These are phyloP conservation scores for Listronotus bonariensis DNA, from an alignment of 1,140 invertebrate genomes.

Conservation along the genomic window DNA sequence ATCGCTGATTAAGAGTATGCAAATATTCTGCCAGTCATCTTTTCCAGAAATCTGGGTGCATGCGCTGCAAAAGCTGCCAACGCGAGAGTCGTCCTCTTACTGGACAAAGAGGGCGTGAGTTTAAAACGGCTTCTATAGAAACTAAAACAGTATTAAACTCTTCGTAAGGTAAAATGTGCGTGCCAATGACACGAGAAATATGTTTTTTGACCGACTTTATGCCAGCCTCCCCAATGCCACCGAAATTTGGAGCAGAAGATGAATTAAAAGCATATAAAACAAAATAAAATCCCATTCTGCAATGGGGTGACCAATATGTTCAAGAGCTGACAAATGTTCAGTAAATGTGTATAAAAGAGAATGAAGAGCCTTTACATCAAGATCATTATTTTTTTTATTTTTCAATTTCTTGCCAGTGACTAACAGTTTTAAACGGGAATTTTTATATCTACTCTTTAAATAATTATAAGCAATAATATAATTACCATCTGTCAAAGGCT, in stretches of 20 bases:
- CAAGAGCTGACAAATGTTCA: no score
- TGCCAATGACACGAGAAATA: constrained; percentile 36
- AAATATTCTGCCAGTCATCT: constrained; percentile 48
- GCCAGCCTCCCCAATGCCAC: constrained; percentile 53
- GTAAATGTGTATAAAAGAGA: no score
- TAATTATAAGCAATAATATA: no score
- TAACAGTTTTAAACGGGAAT: no score
- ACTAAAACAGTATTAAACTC: constrained; percentile 44
- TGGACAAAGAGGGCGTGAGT: constrained; percentile 6
- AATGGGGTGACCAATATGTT: no score
- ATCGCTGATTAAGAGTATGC: constrained; percentile 39
- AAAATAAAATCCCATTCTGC: no score
- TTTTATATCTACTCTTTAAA: no score
- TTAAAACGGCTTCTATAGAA: constrained; percentile 8
- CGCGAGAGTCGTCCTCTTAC: constrained; percentile 41
- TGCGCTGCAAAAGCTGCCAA: constrained; percentile 43
- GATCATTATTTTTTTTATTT: no score
- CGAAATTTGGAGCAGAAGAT: constrained; percentile 48
- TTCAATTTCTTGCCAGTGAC: no score
- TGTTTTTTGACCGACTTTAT: constrained; percentile 48
- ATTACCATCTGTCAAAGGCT: no score
- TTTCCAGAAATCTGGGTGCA: constrained; percentile 47
- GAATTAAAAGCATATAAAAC: no score
- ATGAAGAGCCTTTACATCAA: no score
- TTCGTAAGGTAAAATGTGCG: constrained; percentile 40